Evolutionary conservation across 1,140 invertebrate genomes (phyloP).

Genomic region (Heterodera schachtii): DNA sequence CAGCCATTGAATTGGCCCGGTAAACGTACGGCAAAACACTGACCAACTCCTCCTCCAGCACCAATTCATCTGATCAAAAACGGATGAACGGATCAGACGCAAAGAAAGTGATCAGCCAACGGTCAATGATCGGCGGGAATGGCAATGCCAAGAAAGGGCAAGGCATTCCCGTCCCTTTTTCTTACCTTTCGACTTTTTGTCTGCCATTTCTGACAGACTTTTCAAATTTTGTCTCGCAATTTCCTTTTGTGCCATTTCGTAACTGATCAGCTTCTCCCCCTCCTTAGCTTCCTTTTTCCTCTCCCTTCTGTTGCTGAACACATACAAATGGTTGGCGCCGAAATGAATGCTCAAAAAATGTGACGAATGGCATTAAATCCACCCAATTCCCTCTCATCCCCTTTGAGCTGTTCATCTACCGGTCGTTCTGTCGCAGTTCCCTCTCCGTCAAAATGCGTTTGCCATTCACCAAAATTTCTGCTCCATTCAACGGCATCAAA

Average conservation of each 20-base stretch:
- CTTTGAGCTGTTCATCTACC: constrained; percentile 32
- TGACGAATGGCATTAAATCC: background rate
- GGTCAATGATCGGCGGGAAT: too few species aligned
- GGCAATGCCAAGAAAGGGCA: too few species aligned
- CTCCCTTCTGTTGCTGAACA: constrained; percentile 68
- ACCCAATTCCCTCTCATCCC: constrained; percentile 36
- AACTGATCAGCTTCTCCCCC: constrained; percentile 65
- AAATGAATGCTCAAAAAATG: constrained; percentile 68
- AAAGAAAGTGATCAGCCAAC: background rate
- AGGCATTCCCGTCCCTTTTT: too few species aligned
- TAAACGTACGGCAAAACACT: constrained; percentile 72
- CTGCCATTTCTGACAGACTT: constrained; percentile 69
- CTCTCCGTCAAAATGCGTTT: constrained; percentile 63
- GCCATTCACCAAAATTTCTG: constrained; percentile 71
- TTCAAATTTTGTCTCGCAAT: constrained; percentile 67
- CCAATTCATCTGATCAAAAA: constrained; percentile 66
- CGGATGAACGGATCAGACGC: background rate
- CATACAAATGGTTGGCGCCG: constrained; percentile 72
- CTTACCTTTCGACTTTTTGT: constrained; percentile 4
- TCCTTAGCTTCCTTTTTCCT: constrained; percentile 63
- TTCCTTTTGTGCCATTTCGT: constrained; percentile 72
- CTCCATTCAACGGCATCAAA: constrained; percentile 68
- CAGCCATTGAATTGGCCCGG: constrained; percentile 72
- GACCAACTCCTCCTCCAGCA: constrained; percentile 72
- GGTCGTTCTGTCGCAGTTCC: too few species aligned